These are phyloP conservation scores for Tetragonisca angustula DNA, from an alignment of 2,888 invertebrate genomes.

Conservation along the genomic window DNA sequence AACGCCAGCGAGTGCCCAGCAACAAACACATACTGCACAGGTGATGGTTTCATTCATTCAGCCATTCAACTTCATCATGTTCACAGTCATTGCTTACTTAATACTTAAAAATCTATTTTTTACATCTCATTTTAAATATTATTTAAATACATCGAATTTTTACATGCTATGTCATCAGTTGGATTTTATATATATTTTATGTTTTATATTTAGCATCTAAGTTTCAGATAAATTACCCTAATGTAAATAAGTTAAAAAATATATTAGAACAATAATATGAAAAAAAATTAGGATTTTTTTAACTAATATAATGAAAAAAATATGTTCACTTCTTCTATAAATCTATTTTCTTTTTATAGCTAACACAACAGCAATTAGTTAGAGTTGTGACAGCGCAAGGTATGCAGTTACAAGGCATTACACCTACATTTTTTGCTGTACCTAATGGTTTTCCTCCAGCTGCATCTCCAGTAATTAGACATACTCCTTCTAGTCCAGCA, in stretches of 20 bases:
- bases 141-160: constrained; percentile 26
- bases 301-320: neutral
- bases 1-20: constrained; percentile 86
- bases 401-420: constrained; percentile 85
- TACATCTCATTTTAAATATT: constrained; percentile 37
- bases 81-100: constrained; percentile 67
- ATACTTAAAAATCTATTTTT: constrained; percentile 44
- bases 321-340: constrained; percentile 26
- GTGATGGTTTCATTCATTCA: constrained; percentile 82
- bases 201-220: constrained; percentile 10
- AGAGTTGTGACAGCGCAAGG: constrained; percentile 88
- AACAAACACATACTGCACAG: constrained; percentile 84
- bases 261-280: neutral
- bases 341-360: constrained; percentile 68
- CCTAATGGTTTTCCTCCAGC: constrained; percentile 82
- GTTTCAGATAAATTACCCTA: constrained; percentile 17
- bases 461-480: constrained; percentile 82
- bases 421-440: constrained; percentile 83
- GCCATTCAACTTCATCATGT: constrained; percentile 68
- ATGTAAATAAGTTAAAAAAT: constrained; percentile 13
- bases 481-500: constrained; percentile 82
- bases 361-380: constrained; percentile 86
- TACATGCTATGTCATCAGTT: constrained; percentile 11
- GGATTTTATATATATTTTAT: constrained; percentile 25
- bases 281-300: constrained; percentile 12